A percentile compares a stretch with the other conserved stretches of the same genome.
These are phyloP conservation scores for Meandrusa payeni DNA, from an alignment of 2,888 invertebrate species.

Conservation along the genomic window DNA sequence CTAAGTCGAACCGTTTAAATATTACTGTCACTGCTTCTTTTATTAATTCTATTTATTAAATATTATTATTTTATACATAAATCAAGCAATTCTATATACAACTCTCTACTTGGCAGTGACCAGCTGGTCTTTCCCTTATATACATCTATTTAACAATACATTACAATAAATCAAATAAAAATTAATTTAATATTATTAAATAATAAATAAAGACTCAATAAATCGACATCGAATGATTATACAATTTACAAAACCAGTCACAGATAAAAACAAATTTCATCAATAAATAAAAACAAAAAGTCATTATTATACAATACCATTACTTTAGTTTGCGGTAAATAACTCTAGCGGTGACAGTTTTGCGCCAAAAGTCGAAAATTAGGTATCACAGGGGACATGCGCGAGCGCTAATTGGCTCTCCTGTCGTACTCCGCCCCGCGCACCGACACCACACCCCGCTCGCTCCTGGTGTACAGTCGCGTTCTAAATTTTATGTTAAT, in stretches of 20 bases:
- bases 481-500: no score
- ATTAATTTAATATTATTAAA: slow-evolving; percentile 3
- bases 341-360: no score
- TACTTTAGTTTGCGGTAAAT: no score
- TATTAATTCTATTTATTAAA: slow-evolving; percentile 7
- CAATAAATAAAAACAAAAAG: slow-evolving; percentile 15
- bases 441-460: no score
- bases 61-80: slow-evolving; percentile 7
- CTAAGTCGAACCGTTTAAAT: no score
- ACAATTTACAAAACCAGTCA: slow-evolving; percentile 10
- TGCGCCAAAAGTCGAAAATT: no score
- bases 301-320: no score
- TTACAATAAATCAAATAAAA: slow-evolving; percentile 12
- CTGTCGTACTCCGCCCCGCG: no score
- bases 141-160: slow-evolving; percentile 25
- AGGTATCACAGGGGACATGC: no score
- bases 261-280: slow-evolving; percentile 1
- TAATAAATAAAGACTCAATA: slow-evolving; percentile 19
- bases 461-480: no score
- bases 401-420: no score
- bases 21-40: no score
- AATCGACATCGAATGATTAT: not conserved
- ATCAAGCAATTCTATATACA: slow-evolving; percentile 41
- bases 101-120: slow-evolving; percentile 62
- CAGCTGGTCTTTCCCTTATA: slow-evolving; percentile 51